Evolutionary conservation across 1,140 invertebrate genomes (phyloP).

Genomic region (Archivesica marissinica): DNA sequence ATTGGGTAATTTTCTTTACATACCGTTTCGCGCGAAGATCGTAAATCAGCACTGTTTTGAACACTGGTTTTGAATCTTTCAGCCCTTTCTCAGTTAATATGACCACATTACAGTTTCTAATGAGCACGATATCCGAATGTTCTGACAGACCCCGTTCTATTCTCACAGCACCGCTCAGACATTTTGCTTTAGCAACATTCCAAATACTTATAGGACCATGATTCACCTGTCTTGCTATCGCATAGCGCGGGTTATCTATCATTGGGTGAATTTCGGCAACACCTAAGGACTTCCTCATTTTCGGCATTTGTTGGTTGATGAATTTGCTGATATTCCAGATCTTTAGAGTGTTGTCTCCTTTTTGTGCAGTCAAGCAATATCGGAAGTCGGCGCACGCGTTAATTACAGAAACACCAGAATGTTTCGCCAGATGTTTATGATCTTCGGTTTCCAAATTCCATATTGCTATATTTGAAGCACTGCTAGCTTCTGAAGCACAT

Average conservation of each 20-base stretch:
- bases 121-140: constrained; percentile 76
- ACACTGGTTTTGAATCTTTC: constrained; percentile 78
- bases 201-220: constrained; percentile 81
- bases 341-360: constrained; percentile 74
- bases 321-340: constrained; percentile 81
- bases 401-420: constrained; percentile 76
- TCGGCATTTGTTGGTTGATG: constrained; percentile 77
- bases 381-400: constrained; percentile 77
- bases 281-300: constrained; percentile 76
- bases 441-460: constrained; percentile 84
- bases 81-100: constrained; percentile 80
- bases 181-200: constrained; percentile 80
- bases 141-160: constrained; percentile 79
- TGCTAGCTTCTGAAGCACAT: constrained; percentile 73
- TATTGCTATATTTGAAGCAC: constrained; percentile 79
- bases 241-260: constrained; percentile 78
- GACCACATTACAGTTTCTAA: constrained; percentile 78
- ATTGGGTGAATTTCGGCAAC: constrained; percentile 78
- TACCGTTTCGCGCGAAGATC: constrained; percentile 78
- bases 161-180: constrained; percentile 72
- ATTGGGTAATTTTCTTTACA: constrained; percentile 75
- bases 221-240: constrained; percentile 79
- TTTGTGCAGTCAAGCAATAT: constrained; percentile 78
- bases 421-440: constrained; percentile 82
- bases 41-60: constrained; percentile 79